Base-by-base conservation (phyloP, 1,140 invertebrate species). In the Camponotus floridanus region DNA sequence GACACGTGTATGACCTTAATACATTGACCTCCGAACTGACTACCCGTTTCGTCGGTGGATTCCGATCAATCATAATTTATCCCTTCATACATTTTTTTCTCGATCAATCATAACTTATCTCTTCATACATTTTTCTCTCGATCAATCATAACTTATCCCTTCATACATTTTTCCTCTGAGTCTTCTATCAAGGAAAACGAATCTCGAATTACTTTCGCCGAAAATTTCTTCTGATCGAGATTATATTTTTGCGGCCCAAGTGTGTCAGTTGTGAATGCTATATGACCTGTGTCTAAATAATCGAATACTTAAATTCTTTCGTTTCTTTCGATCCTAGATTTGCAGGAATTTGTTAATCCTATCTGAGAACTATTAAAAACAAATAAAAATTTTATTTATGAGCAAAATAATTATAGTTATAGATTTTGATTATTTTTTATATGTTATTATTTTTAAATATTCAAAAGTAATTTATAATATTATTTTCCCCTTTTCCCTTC, bases 1-100 rank as follows among this genome's bases (percentile, higher is more conserved):
- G 88, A 87, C 88, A 88, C 90, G 88, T 91, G 88, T 78, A 86
- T 9, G 59, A 83, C 85, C 90, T 90, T 87, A 70, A 83, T 5
- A 13, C 76, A 73, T 74, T 83, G 80, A 87, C 81, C 85, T 87
- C 26, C 26, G 26, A 26, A 26, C 26, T 1, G 26, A 26, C 26
- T 1, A 1, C 26, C 26, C 26, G 26, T 1, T 26, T 48, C 18
- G 26, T 33, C 6, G 64, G n/a, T 13, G 64, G n/a, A 21, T 61
- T 13, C 48, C 6, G 13, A 3, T 21, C 67, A 33, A 21, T 36
- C 45, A 18, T 18, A 11, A 76, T 62, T 64, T n/a, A 36, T 21
- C 39, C 8, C 31, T 21, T 39, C 21, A n/a, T 48, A 6, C 67
- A 48, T n/a, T n/a, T n/a, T n/a, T n/a, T n/a, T n/a, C n/a, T n/a